These are phyloP conservation scores for Cephalotes varians DNA, from an alignment of 2,888 invertebrate genomes.

Conservation along the genomic window DNA sequence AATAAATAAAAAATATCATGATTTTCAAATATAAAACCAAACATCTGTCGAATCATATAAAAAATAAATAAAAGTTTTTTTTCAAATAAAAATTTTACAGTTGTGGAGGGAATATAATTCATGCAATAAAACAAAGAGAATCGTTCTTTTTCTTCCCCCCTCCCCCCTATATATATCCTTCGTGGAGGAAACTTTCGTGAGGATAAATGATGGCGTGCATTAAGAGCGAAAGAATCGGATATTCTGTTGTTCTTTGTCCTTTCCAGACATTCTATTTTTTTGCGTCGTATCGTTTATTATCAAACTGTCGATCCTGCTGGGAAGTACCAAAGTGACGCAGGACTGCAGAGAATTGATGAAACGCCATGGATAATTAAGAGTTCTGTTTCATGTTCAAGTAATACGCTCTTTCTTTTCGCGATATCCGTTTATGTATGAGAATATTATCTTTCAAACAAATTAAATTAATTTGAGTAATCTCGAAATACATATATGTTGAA, in stretches of 20 bases:
- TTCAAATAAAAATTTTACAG: neutral
- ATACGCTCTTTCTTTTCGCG: neutral
- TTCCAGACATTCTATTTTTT: slow-evolving; percentile 15
- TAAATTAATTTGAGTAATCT: neutral
- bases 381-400: slow-evolving; percentile 36
- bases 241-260: slow-evolving; percentile 9
- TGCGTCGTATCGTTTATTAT: slow-evolving; percentile 40
- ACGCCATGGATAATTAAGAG: slow-evolving; percentile 44
- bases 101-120: neutral
- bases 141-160: neutral
- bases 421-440: neutral
- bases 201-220: slow-evolving; percentile 32
- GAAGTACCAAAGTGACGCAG: slow-evolving; percentile 20
- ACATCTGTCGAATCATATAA: neutral
- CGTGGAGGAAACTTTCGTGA: neutral
- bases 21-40: neutral
- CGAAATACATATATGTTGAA: neutral
- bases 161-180: neutral
- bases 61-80: too few species aligned
- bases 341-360: slow-evolving; percentile 30
- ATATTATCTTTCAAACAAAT: neutral
- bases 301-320: neutral
- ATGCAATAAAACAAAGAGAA: neutral
- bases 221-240: neutral
- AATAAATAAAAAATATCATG: neutral